phyloP scores from a whole-genome alignment of 2,113 vertebrate species.

The Silurus asotus region DNA sequence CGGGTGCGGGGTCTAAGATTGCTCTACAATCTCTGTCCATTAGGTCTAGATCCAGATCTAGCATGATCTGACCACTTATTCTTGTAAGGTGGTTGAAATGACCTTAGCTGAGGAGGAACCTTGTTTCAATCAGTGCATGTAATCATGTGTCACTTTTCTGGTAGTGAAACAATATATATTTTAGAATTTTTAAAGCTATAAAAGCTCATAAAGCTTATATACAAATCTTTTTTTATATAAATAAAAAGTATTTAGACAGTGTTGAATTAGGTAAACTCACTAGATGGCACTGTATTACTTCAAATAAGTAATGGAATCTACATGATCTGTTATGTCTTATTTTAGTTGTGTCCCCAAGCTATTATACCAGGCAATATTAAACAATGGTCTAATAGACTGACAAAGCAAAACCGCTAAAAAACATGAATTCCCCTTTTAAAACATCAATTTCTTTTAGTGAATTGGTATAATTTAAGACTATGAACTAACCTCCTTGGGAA shows the following conservation, averaged over 20 bases:
- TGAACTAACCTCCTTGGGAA: neutral
- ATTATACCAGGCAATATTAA: no score
- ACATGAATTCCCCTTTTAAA: no score
- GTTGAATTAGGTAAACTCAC: neutral
- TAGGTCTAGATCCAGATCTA: no score
- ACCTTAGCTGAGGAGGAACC: neutral
- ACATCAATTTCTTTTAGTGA: neutral
- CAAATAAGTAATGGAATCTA: neutral
- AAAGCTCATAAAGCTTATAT: no score
- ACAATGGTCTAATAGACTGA: no score
- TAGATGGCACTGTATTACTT: neutral
- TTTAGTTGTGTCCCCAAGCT: no score
- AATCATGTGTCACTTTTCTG: neutral
- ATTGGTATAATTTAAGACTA: neutral
- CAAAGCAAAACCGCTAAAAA: no score
- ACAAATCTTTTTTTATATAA: no score
- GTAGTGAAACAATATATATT: neutral
- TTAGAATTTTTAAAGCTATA: no score
- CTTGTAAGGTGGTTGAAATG: no score
- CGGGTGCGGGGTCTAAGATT: neutral
- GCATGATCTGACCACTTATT: no score
- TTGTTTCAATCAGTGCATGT: neutral
- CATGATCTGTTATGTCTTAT: neutral
- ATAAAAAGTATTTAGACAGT: neutral
- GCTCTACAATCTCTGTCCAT: no score